Percentiles rank a stretch among this genome's conserved stretches.
Evolutionary conservation across 1,140 invertebrate genomes (phyloP).

Genomic region (Microplitis mediator): DNA sequence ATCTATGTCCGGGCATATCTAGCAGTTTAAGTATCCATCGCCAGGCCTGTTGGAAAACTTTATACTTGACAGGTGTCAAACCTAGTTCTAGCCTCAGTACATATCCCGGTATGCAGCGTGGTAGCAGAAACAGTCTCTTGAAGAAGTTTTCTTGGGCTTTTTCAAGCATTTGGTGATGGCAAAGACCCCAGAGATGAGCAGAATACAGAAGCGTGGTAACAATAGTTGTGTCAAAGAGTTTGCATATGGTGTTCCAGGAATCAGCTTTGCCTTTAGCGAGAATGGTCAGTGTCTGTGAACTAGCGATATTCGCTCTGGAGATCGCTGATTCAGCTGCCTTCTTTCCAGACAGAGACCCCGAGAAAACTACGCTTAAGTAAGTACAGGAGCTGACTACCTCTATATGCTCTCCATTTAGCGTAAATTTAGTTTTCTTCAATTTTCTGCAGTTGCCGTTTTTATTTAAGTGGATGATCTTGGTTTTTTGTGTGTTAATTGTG

Average conservation of each 20-base stretch:
- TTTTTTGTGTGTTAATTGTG: conserved; percentile 36
- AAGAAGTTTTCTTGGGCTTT: conserved; percentile 4
- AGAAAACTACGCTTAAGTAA: neutral
- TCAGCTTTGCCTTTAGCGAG: conserved; percentile 3
- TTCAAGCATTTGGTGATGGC: neutral
- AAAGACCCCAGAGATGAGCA: conserved; percentile 2
- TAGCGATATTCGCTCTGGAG: neutral
- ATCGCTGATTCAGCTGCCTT: neutral
- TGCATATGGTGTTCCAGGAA: conserved; percentile 5
- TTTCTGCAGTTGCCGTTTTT: neutral
- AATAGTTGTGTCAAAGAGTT: neutral
- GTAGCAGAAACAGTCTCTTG: conserved; percentile 2
- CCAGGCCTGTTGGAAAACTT: neutral
- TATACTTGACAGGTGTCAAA: neutral
- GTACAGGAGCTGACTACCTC: neutral
- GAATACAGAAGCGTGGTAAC: conserved; percentile 2
- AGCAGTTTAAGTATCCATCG: conserved; percentile 10
- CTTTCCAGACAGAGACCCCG: neutral
- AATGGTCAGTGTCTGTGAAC: neutral
- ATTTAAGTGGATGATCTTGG: conserved; percentile 31
- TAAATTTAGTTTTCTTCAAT: neutral
- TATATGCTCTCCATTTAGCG: neutral
- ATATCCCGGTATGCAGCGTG: conserved; percentile 1
- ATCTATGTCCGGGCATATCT: conserved; percentile 3
- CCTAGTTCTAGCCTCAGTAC: neutral